Base-by-base conservation (phyloP, 1,140 invertebrate species). In the Zaprionus ornatus region DNA sequence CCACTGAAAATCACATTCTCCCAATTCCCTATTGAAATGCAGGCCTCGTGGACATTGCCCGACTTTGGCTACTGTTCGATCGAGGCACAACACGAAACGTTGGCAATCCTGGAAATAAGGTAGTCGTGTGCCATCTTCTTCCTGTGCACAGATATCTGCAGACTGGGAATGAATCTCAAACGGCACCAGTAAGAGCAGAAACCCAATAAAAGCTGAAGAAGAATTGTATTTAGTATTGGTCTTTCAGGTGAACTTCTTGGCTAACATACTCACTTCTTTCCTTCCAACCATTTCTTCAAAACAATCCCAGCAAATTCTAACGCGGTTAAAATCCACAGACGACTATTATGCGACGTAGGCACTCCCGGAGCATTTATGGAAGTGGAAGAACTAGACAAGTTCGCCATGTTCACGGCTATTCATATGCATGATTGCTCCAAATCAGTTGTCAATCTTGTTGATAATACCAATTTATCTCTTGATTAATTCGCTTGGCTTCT, bases 361-460 rank as follows among this genome's bases (percentile, higher is more conserved):
- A 6, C 40, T 42, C 56, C 48, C n/a, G 29, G 25, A 54, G 54
- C 78, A 80, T 88, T 88, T 88, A 84, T 81, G 72, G 62, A 25
- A 50, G n/a, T 59, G 37, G 32, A 52, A 56, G 57, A 42, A 64
- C n/a, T 60, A 45, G 60, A n/a, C 29, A 66, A 35, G 40, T 55
- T 9, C 40, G n/a, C 15, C 40, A 42, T 42, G 40, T 45, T n/a
- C 40, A 45, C 17, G 6, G 40, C n/a, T 1, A 17, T 45, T 19
- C 55, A 7, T 59, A 13, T 1, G 12, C 13, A 12, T 29, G 50
- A 37, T 59, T 17, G 45, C 67, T 42, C 48, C 52, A 56, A 84
- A 88, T 88, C 85, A 79, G 75, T 74, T 79, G 72, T 74, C 84
- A 81, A 88, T 88, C 85, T 84, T 84, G 65, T 74, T 90, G 84